phyloP scores from a whole-genome alignment of 2,797 vertebrate species.

The Tangara arthus region DNA sequence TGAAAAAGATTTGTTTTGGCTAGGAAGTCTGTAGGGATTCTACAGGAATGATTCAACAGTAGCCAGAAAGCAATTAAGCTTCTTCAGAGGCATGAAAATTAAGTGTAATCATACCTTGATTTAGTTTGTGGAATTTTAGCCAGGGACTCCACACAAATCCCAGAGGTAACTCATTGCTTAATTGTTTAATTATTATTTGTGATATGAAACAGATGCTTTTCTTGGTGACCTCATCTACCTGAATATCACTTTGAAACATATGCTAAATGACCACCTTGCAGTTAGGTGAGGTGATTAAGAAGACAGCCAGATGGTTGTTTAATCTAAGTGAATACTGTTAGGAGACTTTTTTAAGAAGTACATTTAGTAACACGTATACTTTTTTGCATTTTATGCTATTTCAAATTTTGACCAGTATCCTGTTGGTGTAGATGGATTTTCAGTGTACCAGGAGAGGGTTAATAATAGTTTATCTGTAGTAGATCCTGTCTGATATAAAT shows the following conservation, averaged over 20 bases:
- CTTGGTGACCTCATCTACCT: not conserved
- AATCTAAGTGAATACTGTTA: not conserved
- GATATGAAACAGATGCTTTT: slow-evolving; percentile 40
- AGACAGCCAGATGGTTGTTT: slow-evolving; percentile 1
- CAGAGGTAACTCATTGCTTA: not conserved
- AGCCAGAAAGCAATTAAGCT: not conserved
- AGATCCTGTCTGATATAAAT: not conserved
- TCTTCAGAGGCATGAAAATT: slow-evolving; percentile 2
- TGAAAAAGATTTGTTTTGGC: not conserved
- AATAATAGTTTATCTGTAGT: not conserved
- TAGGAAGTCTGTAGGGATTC: not conserved
- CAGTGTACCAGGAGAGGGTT: not conserved
- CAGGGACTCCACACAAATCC: not conserved
- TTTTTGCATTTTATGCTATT: not conserved
- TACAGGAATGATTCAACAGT: not conserved
- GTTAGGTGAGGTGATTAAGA: not conserved
- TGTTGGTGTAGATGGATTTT: not conserved
- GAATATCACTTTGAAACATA: not conserved
- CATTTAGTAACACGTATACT: not conserved
- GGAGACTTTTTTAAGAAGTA: not conserved
- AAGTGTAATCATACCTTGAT: not conserved
- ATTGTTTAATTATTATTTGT: slow-evolving; percentile 43
- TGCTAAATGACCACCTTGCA: slow-evolving; percentile 28
- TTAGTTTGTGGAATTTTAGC: not conserved
- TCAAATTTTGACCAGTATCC: not conserved